Percentiles rank a stretch among this genome's conserved stretches.
These are phyloP conservation scores for Sarcophaga rosellei DNA, from an alignment of 2,888 invertebrate genomes.

Conservation along the genomic window DNA sequence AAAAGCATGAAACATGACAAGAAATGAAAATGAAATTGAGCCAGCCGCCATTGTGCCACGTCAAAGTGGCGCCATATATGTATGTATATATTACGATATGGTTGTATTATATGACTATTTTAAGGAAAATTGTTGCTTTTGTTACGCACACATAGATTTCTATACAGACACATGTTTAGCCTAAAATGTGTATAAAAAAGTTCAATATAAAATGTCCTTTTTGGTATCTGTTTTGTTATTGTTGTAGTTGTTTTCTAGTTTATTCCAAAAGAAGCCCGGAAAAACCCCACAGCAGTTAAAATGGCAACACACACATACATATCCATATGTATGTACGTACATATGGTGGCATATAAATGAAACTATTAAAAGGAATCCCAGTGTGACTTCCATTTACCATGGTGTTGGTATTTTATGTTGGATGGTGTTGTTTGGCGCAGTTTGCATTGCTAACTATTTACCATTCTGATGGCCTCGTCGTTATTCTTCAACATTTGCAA, in stretches of 20 bases:
- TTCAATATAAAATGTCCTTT: conserved; percentile 62
- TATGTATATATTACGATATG: conserved; percentile 31
- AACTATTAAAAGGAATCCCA: conserved; percentile 55
- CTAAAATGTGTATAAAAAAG: conserved; percentile 21
- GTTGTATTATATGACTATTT: conserved; percentile 49
- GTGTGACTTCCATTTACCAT: conserved; percentile 45
- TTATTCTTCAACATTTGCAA: conserved; percentile 10
- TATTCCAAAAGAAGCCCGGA: conserved; percentile 14
- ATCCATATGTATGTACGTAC: background rate
- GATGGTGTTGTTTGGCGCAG: conserved; percentile 29
- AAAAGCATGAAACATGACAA: conserved; percentile 63
- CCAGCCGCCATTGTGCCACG: conserved; percentile 69
- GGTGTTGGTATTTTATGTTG: conserved; percentile 34
- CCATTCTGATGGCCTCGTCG: conserved; percentile 45
- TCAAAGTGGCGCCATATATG: conserved; percentile 70
- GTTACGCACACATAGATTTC: background rate
- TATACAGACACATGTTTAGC: background rate
- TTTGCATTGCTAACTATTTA: conserved; percentile 53
- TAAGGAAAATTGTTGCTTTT: conserved; percentile 62
- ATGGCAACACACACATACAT: background rate
- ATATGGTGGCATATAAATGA: conserved; percentile 5
- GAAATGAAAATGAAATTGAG: conserved; percentile 64
- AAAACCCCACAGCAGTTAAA: conserved; percentile 41
- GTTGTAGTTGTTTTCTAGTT: conserved; percentile 27
- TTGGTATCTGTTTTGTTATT: conserved; percentile 1